These are phyloP conservation scores for Nomada lathburiana DNA, from an alignment of 2,888 invertebrate species.

Conservation along the genomic window DNA sequence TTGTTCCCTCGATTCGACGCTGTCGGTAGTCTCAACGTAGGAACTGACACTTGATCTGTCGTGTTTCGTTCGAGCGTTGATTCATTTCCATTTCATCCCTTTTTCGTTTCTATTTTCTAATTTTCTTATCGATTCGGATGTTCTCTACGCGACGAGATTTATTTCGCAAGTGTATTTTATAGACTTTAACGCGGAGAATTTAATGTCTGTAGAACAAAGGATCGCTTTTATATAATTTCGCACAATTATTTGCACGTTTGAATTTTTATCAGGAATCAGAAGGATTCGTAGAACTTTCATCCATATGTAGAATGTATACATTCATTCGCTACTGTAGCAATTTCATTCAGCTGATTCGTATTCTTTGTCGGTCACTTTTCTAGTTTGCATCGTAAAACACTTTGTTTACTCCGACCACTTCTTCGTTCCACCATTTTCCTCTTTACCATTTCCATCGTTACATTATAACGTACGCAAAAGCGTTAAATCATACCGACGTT, in stretches of 20 bases:
- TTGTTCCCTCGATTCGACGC: conserved; percentile 47
- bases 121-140: not conserved
- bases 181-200: not conserved
- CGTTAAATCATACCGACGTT: conserved; percentile 53
- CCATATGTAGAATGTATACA: not conserved
- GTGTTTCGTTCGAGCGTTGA: not conserved
- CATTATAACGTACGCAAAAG: conserved; percentile 28
- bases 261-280: not conserved
- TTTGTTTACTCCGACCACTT: not conserved
- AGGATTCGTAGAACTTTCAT: not conserved
- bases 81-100: not conserved
- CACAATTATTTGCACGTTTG: not conserved
- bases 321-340: not conserved
- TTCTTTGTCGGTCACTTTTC: conserved; percentile 8
- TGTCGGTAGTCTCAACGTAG: conserved; percentile 29
- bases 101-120: not conserved
- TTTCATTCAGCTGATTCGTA: not conserved
- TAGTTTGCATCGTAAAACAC: conserved; percentile 35
- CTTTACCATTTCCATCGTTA: conserved; percentile 16
- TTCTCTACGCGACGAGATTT: not conserved
- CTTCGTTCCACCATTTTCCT: not conserved
- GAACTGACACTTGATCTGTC: conserved; percentile 24
- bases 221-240: not conserved
- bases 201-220: not conserved
- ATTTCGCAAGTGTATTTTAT: too few species aligned